Evolutionary conservation across 2,113 vertebrate species (phyloP), one percentile per base, ranked within the genome.

Genomic region (Lophius piscatorius): DNA sequence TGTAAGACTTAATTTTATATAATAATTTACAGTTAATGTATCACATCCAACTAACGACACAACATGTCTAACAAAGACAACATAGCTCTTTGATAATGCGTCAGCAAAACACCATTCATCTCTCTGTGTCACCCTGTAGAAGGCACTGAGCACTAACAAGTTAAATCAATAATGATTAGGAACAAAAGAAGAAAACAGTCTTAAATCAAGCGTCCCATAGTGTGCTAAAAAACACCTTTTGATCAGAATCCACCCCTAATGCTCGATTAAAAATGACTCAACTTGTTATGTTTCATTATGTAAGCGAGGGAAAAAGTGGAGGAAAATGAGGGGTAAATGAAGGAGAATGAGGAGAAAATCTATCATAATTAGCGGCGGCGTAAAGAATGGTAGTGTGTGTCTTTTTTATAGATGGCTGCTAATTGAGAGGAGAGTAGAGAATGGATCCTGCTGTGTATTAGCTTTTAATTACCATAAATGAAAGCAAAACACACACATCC

Each of bases 391-490:
- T 65, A 59, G 56, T 60, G 47, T 55, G 62, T 39, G 39, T 49
- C 75, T 83, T 82, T 83, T n/a, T 86, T 68, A 70, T 65, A 83
- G 84, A 82, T 35, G 64, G 69, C 63, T 76, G 23, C 75, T 83
- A 83, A 86, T 86, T 84, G 81, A 70, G 64, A 38, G 61, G 73
- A 68, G 71, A 72, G 74, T 41, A 22, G 62, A 68, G 48, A 74
- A 70, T 42, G 28, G 35, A 76, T 86, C 83, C 59, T 72, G 49
- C 51, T 11, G 42, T 57, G 64, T 74, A 86, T 88, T 84, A 82
- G 79, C 75, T 81, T 74, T 84, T 84, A 86, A 81, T 88, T 86
- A 85, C 56, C 65, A 49, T 76, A 76, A 84, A 83, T 36, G 39
- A 78, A 83, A 68, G 73, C 67, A 74, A 76, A 74, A 80, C 58